Conservation (phyloP, 2,113 vertebrate genomes). For the Gnathonemus longibarbis region DNA sequence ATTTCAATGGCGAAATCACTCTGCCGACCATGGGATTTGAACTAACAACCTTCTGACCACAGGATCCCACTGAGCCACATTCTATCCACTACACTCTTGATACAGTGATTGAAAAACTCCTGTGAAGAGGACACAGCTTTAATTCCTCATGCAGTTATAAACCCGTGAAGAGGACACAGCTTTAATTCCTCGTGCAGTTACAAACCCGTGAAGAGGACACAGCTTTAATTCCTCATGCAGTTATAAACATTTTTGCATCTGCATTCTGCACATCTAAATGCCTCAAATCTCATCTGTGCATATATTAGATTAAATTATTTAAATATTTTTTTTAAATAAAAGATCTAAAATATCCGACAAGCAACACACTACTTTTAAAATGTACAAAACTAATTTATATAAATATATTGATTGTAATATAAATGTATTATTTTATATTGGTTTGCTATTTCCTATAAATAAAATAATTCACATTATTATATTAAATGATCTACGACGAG, state of each 20-base stretch:
- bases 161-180: too few species aligned
- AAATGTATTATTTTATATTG: neutral
- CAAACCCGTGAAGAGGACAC: too few species aligned
- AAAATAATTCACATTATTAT: neutral
- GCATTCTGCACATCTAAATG: neutral
- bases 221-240: neutral
- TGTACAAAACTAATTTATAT: neutral
- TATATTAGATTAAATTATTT: neutral
- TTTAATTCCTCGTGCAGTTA: too few species aligned
- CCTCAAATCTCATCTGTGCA: neutral
- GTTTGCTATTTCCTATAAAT: neutral
- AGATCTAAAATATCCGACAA: neutral
- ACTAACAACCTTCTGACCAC: neutral
- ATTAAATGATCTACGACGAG: neutral
- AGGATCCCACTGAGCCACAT: neutral
- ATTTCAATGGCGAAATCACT: neutral
- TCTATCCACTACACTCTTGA: neutral
- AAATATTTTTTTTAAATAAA: neutral
- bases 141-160: too few species aligned
- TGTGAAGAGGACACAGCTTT: too few species aligned
- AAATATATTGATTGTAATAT: neutral
- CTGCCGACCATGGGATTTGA: neutral
- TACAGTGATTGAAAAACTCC: too few species aligned
- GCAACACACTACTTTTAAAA: neutral
- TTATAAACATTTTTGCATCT: neutral